Conservation (phyloP, 2,797 vertebrate species). For the Scolopax bukidnonensis region DNA sequence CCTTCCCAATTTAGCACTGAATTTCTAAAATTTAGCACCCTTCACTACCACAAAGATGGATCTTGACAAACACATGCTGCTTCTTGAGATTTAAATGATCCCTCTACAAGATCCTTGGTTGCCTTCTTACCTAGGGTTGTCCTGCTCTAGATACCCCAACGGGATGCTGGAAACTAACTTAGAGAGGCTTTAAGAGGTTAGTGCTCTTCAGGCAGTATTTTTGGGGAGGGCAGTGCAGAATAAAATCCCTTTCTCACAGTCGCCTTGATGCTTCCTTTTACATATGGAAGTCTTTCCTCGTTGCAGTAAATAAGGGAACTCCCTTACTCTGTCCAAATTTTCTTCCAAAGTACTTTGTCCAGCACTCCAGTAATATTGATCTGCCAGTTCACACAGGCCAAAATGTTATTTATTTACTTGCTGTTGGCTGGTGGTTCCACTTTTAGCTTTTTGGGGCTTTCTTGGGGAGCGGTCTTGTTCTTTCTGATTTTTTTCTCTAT, state of each 20-base stretch:
- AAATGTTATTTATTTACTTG: not conserved
- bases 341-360: not conserved
- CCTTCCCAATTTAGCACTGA: constrained; percentile 62
- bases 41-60: constrained; percentile 34
- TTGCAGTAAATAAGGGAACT: not conserved
- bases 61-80: constrained; percentile 49
- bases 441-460: not conserved
- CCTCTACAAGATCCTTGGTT: not conserved
- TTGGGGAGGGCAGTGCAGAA: not conserved
- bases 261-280: not conserved
- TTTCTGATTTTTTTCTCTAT: not conserved
- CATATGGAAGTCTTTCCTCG: not conserved
- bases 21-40: constrained; percentile 62
- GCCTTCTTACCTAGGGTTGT: not conserved
- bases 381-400: not conserved
- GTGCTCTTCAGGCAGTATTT: not conserved
- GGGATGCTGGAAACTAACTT: not conserved
- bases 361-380: not conserved
- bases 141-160: not conserved
- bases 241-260: not conserved
- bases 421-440: not conserved
- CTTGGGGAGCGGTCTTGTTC: not conserved
- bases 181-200: not conserved
- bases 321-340: not conserved
- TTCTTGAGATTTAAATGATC: constrained; percentile 7